Conservation (phyloP, 2,113 vertebrate genomes). For the Oncorhynchus keta region DNA sequence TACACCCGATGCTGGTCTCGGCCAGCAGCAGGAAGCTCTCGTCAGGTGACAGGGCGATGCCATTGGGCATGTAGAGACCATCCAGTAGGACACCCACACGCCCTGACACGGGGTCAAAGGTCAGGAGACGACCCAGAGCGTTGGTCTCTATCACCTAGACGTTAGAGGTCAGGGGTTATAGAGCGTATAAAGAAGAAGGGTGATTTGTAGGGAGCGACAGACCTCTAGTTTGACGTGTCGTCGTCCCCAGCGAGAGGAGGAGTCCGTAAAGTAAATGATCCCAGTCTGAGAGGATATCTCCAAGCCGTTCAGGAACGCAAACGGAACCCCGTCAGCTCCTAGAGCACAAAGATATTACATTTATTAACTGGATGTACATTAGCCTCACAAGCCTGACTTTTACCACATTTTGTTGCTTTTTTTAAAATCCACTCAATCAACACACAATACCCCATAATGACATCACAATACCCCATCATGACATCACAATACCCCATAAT, state of each 20-base stretch:
- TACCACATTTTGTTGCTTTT: too few relatives aligned
- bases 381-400: too few relatives aligned
- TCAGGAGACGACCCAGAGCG: slow-evolving; percentile 61
- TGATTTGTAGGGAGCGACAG: too few relatives aligned
- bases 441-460: too few relatives aligned
- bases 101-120: slow-evolving; percentile 56
- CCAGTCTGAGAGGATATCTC: slow-evolving; percentile 70
- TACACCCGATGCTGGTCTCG: slow-evolving; percentile 70
- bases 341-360: neutral
- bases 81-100: slow-evolving; percentile 57
- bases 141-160: slow-evolving; percentile 74
- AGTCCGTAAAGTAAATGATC: slow-evolving; percentile 73
- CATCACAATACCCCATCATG: too few relatives aligned
- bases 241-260: slow-evolving; percentile 74
- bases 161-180: neutral
- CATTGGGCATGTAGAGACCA: slow-evolving; percentile 73
- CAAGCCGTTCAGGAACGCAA: slow-evolving; percentile 72
- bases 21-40: slow-evolving; percentile 69
- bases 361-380: too few relatives aligned
- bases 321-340: slow-evolving; percentile 69
- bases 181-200: too few relatives aligned
- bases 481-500: too few relatives aligned
- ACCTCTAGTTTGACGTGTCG: slow-evolving; percentile 72
- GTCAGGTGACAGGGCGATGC: slow-evolving; percentile 64
- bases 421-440: too few relatives aligned